Evolutionary conservation across 2,888 invertebrate genomes (phyloP), one percentile per base, ranked within the genome.

Genomic region (Noctua janthe): DNA sequence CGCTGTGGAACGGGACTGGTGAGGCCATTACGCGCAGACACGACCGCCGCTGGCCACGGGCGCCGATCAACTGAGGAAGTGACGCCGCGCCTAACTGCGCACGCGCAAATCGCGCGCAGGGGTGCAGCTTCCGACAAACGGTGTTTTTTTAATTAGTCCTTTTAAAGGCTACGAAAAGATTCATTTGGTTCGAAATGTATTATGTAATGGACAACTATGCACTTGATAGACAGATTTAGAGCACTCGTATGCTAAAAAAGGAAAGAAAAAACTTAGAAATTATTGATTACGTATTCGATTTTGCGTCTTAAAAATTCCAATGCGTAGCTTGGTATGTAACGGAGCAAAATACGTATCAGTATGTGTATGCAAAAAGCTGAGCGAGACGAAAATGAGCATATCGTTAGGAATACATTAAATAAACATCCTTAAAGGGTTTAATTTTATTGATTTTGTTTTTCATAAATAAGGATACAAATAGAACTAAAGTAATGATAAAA

Each of bases 61-160:
- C 93, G 92, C 90, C 93, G 93, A 91, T 92, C 94, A 93, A 95
- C 95, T 96, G 95, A 94, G 94, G 94, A 95, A 94, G 94, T 95
- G 90, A 90, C 86, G 89, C 85, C 81, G 84, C 85, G 84, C 84
- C 86, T 90, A 87, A 81, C 88, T 74, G 87, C 85, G 86, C 90
- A 87, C 91, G 87, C 90, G 87, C 87, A 91, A 75, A 71, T 81
- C 69, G 72, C 80, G 51, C 72, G n/a, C 89, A 94, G 93, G 94
- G 94, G 89, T 93, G 93, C 90, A 89, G 90, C 90, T 91, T 91
- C 91, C 90, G 89, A 91, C 90, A 89, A 87, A 85, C 80, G 75
- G 82, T 89, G 85, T 88, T 90, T 90, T 51, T 90, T 90, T 90
- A 87, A 87, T 86, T 89, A 87, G 43, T 81, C 81, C 89, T 82